Percentiles rank a stretch among this genome's conserved stretches.
These are phyloP conservation scores for Tipula lateralis DNA, from an alignment of 2,888 invertebrate species.

Conservation along the genomic window DNA sequence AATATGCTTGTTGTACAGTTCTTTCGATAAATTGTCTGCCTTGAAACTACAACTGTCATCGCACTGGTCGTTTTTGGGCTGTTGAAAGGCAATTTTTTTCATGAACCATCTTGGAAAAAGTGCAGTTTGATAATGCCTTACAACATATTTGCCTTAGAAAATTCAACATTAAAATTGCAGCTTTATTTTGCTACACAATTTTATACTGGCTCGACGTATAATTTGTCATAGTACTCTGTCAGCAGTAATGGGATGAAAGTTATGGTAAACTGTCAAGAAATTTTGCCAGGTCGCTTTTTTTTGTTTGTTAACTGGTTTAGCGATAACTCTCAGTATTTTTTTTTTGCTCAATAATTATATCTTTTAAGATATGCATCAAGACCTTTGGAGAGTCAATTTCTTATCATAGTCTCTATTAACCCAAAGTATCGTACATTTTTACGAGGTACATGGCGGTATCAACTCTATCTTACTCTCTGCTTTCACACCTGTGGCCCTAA, in stretches of 20 bases:
- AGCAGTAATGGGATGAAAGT: slow-evolving; percentile 2
- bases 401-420: no score
- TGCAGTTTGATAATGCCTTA: background rate
- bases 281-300: background rate
- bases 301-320: background rate
- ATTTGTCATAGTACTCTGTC: slow-evolving; percentile 19
- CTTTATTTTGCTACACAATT: background rate
- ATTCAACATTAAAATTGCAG: background rate
- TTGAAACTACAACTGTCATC: background rate
- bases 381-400: no score
- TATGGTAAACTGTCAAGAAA: slow-evolving; percentile 28
- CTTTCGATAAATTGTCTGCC: background rate
- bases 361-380: background rate
- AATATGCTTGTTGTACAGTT: background rate
- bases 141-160: background rate
- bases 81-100: background rate
- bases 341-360: background rate
- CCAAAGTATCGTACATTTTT: no score
- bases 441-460: no score
- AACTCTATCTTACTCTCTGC: no score
- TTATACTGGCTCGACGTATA: slow-evolving; percentile 27
- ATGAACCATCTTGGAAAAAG: background rate
- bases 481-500: no score
- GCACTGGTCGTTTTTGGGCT: background rate
- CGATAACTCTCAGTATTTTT: background rate